Evolutionary conservation across 2,888 invertebrate genomes (phyloP), one percentile per base, ranked within the genome.

Genomic region (Tetragnatha montana): DNA sequence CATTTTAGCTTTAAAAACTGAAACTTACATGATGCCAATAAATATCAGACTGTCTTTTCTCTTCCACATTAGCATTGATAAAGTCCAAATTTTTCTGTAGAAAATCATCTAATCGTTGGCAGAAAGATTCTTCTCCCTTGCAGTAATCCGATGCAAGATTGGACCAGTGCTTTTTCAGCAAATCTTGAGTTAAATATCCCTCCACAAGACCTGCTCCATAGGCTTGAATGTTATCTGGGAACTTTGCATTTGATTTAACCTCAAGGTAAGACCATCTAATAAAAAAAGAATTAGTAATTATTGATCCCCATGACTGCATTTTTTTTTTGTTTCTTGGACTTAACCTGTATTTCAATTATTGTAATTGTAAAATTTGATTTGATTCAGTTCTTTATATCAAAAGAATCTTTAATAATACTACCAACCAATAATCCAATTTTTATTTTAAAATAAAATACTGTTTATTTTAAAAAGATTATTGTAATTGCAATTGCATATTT

Each of bases 171-270:
- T 96, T 95, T 93, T 96, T 95, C 92, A 98, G 97, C 87, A 96
- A 94, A 91, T 96, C 96, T 95, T 96, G 96, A 12, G 97, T 97
- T 6, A 97, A 93, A 35, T 96, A 95, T 0, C 97, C 98, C 93
- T 98, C 98, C 0, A 96, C 95, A 73, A 96, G 94, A 7, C 98
- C 98, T 1, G 98, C 97, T 0, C 96, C 96, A 93, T 96, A 97
- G 0, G 97, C 97, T 94, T 98, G 98, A 74, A 96, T 95, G 92
- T 95, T 95, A 93, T 97, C 97, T 0, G 96, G 95, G 93, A 96
- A 96, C 6, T 95, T 68, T 51, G 60, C 83, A 87, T 87, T 87
- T 49, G 82, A 89, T n/a, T 81, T 83, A 4, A 91, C 74, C 73
- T 91, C 89, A 12, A 91, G 60, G 60, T 83, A 89, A 7, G 91